Conservation (phyloP, 2,797 vertebrate species). For the Gymnocypris eckloni region DNA sequence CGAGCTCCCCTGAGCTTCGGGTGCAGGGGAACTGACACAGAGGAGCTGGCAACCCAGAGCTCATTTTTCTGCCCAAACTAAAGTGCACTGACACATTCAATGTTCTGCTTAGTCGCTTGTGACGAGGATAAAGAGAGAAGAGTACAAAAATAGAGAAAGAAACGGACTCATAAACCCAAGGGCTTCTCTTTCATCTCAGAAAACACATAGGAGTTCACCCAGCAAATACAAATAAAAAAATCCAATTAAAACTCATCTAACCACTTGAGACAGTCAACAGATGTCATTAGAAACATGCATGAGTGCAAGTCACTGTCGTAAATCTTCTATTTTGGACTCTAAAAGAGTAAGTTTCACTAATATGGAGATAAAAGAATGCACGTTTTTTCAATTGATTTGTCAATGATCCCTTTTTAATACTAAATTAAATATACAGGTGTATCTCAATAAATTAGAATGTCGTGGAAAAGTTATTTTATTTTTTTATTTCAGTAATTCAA, state of each 20-base stretch:
- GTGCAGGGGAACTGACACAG: conserved; percentile 34
- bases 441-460: no score
- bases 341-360: not conserved
- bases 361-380: not conserved
- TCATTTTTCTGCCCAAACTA: conserved; percentile 49
- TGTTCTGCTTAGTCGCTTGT: conserved; percentile 34
- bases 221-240: conserved; percentile 15
- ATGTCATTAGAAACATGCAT: conserved; percentile 16
- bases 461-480: no score
- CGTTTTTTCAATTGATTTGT: not conserved
- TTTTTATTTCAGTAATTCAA: no score
- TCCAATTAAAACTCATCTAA: conserved; percentile 5
- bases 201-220: not conserved
- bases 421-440: not conserved
- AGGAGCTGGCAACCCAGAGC: conserved; percentile 38
- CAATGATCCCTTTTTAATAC: not conserved
- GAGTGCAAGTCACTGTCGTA: not conserved
- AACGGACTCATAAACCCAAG: conserved; percentile 36
- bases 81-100: conserved; percentile 45
- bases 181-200: conserved; percentile 25
- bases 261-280: conserved; percentile 15
- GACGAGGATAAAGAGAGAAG: conserved; percentile 25
- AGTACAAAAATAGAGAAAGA: not conserved
- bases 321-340: not conserved
- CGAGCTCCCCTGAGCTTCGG: conserved; percentile 9